Conservation (phyloP, 2,113 vertebrate genomes). For the Leptobrachium leishanense region DNA sequence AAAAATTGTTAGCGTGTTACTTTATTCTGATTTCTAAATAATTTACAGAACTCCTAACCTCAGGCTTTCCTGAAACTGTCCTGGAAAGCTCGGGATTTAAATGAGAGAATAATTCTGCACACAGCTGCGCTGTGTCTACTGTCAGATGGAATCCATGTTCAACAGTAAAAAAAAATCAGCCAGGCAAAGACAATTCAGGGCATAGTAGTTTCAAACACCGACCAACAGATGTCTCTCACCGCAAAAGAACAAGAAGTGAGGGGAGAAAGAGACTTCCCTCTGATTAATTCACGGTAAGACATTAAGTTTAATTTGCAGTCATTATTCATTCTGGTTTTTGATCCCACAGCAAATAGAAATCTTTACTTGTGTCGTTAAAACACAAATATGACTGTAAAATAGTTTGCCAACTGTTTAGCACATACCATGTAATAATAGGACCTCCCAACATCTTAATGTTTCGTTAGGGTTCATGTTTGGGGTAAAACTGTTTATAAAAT, state of each 20-base stretch:
- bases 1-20: slow-evolving; percentile 53
- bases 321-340: slow-evolving; percentile 23
- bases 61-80: slow-evolving; percentile 54
- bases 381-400: slow-evolving; percentile 21
- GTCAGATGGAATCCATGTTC: slow-evolving; percentile 40
- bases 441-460: slow-evolving; percentile 23
- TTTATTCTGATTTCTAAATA: slow-evolving; percentile 52
- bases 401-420: slow-evolving; percentile 24
- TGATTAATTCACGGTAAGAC: background rate
- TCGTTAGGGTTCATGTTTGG: slow-evolving; percentile 40
- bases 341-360: slow-evolving; percentile 24
- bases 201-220: slow-evolving; percentile 19
- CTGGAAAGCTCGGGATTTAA: slow-evolving; percentile 55
- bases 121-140: slow-evolving; percentile 58
- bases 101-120: slow-evolving; percentile 49
- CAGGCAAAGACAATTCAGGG: background rate
- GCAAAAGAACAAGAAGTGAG: slow-evolving; percentile 29
- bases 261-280: background rate
- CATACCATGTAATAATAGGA: slow-evolving; percentile 9
- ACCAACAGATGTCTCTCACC: slow-evolving; percentile 51
- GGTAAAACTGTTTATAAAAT: slow-evolving; percentile 24
- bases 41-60: slow-evolving; percentile 53
- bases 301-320: background rate
- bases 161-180: slow-evolving; percentile 14
- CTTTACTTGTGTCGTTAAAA: slow-evolving; percentile 22